A percentile compares a stretch with the other conserved stretches of the same genome.
Conservation (phyloP, 1,140 invertebrate species). For the Trichonephila inaurata region DNA sequence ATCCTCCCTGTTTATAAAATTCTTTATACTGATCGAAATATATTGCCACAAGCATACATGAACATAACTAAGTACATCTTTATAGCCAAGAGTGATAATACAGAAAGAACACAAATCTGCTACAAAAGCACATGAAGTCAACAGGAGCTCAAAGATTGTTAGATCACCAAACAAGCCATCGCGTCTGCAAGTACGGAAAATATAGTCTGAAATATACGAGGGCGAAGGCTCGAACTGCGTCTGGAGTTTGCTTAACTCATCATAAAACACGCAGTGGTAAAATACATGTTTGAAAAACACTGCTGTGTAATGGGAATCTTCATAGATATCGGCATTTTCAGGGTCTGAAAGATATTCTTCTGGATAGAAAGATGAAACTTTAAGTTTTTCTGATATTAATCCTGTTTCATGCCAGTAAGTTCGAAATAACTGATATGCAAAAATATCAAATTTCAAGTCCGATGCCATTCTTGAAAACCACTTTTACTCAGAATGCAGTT, state of each 20-base stretch:
- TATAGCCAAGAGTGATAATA: too few relatives aligned
- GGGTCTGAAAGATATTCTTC: neutral
- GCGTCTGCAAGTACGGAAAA: neutral
- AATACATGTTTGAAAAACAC: neutral
- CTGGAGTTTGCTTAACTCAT: neutral
- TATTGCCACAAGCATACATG: neutral
- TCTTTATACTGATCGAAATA: neutral
- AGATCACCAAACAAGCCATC: neutral
- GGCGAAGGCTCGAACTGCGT: neutral
- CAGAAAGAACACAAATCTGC: neutral
- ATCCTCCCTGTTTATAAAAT: neutral
- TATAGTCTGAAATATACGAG: neutral
- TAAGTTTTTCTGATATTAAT: neutral
- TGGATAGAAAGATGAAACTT: neutral
- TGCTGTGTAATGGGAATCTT: neutral
- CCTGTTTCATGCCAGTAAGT: accelerated
- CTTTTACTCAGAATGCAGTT: too few relatives aligned
- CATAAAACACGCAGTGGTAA: neutral
- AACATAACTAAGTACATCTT: neutral
- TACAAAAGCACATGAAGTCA: neutral
- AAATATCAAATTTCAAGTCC: neutral
- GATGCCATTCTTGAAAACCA: neutral
- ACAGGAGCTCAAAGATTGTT: neutral
- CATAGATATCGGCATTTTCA: neutral
- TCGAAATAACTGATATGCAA: neutral